phyloP scores from a whole-genome alignment of 2,113 vertebrate genomes.

The Heliornis fulica region DNA sequence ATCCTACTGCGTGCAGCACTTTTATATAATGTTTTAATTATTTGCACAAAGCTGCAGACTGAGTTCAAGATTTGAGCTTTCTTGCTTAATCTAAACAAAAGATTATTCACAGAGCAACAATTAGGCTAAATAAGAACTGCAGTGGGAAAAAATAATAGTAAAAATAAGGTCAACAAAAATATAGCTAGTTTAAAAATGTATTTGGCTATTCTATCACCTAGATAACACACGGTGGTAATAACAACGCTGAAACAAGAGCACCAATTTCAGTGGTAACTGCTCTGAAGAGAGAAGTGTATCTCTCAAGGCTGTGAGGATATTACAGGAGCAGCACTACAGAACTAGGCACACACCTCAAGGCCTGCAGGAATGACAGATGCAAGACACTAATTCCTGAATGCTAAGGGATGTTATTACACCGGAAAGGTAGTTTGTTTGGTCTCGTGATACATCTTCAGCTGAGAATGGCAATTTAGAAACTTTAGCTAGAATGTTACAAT shows the following conservation, averaged over 20 bases:
- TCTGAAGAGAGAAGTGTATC: not conserved
- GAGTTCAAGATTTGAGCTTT: not conserved
- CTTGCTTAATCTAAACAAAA: not conserved
- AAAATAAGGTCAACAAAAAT: not conserved
- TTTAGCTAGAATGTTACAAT: not conserved
- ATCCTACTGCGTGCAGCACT: not conserved
- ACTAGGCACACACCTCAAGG: not conserved
- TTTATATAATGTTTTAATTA: not conserved
- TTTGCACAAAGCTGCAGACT: not conserved
- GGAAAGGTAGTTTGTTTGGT: slow-evolving; percentile 54
- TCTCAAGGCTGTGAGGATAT: slow-evolving; percentile 33
- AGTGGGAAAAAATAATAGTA: not conserved
- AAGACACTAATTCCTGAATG: slow-evolving; percentile 34
- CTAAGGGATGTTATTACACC: slow-evolving; percentile 8
- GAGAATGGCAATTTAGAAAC: slow-evolving; percentile 35
- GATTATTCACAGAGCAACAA: not conserved
- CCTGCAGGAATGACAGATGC: slow-evolving; percentile 19
- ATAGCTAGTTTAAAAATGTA: not conserved
- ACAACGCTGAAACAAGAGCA: not conserved
- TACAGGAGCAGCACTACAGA: not conserved
- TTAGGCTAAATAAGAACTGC: not conserved
- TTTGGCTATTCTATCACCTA: not conserved
- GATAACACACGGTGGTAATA: not conserved
- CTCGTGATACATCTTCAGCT: not conserved
- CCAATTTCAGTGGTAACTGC: not conserved